Conservation (phyloP, 2,797 vertebrate genomes). For the Odontamblyopus lacepedii region DNA sequence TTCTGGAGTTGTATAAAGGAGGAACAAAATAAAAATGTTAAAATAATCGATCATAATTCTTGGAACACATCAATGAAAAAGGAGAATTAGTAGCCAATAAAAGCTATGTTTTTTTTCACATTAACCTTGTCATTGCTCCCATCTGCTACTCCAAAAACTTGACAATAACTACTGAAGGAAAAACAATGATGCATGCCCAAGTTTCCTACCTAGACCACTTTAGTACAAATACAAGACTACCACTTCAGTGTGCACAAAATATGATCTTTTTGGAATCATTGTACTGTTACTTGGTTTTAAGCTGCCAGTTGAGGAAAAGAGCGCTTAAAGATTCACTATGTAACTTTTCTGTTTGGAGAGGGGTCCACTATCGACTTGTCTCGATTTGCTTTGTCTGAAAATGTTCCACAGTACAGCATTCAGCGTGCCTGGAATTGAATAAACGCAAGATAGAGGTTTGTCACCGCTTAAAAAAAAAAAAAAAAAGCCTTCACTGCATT, state of each 20-base stretch:
- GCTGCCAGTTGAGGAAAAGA: slow-evolving; percentile 8
- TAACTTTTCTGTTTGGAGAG: too few species aligned
- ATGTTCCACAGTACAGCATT: too few species aligned
- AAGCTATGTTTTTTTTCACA: background rate
- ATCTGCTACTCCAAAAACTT: background rate
- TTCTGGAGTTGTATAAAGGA: background rate
- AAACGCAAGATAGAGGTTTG: too few species aligned
- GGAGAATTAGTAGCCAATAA: background rate
- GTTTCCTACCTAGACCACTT: background rate
- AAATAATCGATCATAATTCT: background rate
- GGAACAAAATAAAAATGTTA: background rate
- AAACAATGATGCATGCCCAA: background rate
- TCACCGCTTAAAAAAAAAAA: too few species aligned
- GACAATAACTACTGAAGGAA: background rate
- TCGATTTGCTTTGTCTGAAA: too few species aligned
- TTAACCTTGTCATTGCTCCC: background rate
- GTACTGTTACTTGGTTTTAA: background rate
- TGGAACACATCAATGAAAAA: background rate
- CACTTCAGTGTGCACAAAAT: background rate
- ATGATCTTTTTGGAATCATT: background rate
- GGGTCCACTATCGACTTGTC: background rate
- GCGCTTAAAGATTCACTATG: background rate
- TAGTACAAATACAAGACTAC: background rate
- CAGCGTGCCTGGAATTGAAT: too few species aligned
- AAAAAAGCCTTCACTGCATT: too few species aligned